Evolutionary conservation across 2,113 vertebrate genomes (phyloP).

Genomic region (Ceyx margarethae): DNA sequence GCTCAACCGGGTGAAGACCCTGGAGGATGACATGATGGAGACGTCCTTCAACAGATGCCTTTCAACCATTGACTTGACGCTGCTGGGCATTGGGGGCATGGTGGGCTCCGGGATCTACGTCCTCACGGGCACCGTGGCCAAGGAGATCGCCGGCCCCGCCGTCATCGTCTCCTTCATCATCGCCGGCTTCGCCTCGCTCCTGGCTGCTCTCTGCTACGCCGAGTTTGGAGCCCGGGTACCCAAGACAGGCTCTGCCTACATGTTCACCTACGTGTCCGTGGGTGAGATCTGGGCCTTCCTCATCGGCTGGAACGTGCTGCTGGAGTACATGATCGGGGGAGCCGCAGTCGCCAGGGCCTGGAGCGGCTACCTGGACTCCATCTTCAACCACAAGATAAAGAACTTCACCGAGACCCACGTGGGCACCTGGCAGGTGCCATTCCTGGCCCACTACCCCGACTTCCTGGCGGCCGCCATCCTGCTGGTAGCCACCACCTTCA

Average conservation of each 20-base stretch:
- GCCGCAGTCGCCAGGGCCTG: slow-evolving; percentile 92
- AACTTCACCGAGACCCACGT: slow-evolving; percentile 89
- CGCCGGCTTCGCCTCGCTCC: slow-evolving; percentile 86
- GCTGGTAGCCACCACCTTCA: slow-evolving; percentile 85
- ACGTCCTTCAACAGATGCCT: slow-evolving; percentile 90
- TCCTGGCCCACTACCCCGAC: slow-evolving; percentile 90
- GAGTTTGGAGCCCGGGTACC: slow-evolving; percentile 95
- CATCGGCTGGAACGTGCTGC: slow-evolving; percentile 94
- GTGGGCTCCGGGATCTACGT: slow-evolving; percentile 94
- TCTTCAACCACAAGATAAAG: slow-evolving; percentile 90
- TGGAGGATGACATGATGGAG: slow-evolving; percentile 90
- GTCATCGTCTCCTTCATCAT: slow-evolving; percentile 87
- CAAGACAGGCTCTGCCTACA: slow-evolving; percentile 93
- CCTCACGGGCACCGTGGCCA: slow-evolving; percentile 92
- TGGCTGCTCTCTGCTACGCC: slow-evolving; percentile 93
- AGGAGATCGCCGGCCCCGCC: slow-evolving; percentile 87
- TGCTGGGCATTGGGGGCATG: slow-evolving; percentile 93
- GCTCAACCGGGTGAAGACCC: slow-evolving; percentile 88
- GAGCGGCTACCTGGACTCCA: slow-evolving; percentile 94
- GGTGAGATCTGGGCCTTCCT: slow-evolving; percentile 98
- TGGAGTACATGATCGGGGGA: slow-evolving; percentile 93
- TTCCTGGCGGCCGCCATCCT: slow-evolving; percentile 86
- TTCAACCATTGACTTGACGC: slow-evolving; percentile 87
- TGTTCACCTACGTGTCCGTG: slow-evolving; percentile 95
- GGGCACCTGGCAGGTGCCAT: slow-evolving; percentile 86